Evolutionary conservation across 2,797 vertebrate genomes (phyloP), one percentile per base, ranked within the genome.

Genomic region (Threskiornis aethiopicus): DNA sequence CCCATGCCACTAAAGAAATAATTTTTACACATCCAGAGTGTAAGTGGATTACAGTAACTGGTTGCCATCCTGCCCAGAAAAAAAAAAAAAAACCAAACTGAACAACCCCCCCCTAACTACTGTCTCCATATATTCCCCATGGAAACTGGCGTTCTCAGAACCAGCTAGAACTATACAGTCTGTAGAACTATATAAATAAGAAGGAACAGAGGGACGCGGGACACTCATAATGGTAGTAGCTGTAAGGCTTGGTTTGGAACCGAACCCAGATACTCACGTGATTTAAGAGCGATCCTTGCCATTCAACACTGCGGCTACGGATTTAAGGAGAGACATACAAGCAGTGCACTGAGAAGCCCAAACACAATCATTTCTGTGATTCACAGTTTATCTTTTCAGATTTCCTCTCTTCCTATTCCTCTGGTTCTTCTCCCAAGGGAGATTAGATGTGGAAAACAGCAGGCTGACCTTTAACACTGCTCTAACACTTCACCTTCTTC

Each of bases 131-230:
- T 4, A 5, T 22, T 15, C 18, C 52, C 46, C 5, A 16, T 6
- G 21, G 55, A 49, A 62, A 52, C 6, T 0, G 19, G 17, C 1
- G 22, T 6, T 17, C 39, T 39, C 4, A 55, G 65, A 54, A 46
- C 25, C 13, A 20, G 31, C 21, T 29, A 1, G 26, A 25, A 29
- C 52, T 42, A 13, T 12, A 20, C 11, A 25, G 44, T 7, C 21
- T 33, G 1, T 3, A 39, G 47, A 44, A 13, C 4, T 3, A 19
- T 1, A 3, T 12, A 25, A 16, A 44, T 17, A 39, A 16, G 3
- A 35, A 24, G 64, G 75, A 42, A 25, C 0, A 31, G n/a, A 57
- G 37, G 14, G 47, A 49, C 44, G 57, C 22, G 26, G 87, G 46
- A n/a, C 31, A n/a, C 54, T 57, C 39, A 4, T 1, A 51, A 10